phyloP scores from a whole-genome alignment of 2,888 invertebrate species.

The Aspidiotus rigidus region DNA sequence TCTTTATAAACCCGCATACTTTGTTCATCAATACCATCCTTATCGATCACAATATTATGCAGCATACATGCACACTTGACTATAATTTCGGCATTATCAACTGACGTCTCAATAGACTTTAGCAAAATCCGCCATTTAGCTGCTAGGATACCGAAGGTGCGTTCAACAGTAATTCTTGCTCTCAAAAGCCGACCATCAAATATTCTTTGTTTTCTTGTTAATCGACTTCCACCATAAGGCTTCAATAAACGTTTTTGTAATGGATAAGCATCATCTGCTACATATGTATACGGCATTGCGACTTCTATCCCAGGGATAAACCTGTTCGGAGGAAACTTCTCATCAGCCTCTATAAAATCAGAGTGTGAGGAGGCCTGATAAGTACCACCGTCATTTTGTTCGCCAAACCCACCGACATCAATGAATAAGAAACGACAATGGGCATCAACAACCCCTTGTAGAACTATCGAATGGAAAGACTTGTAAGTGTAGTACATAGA shows the following conservation, averaged over 20 bases:
- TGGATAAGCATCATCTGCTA: conserved; percentile 7
- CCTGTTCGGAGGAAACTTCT: background rate
- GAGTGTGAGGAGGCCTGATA: background rate
- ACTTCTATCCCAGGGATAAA: background rate
- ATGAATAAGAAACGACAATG: conserved; percentile 27
- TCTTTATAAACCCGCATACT: too few species aligned
- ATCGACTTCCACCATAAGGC: background rate
- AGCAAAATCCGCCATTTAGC: conserved; percentile 31
- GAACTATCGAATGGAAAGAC: conserved; percentile 21
- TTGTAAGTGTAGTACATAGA: conserved; percentile 33
- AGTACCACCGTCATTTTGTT: conserved; percentile 23
- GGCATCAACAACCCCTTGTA: conserved; percentile 34
- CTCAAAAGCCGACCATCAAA: conserved; percentile 25
- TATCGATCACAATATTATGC: conserved; percentile 34
- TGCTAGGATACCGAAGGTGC: conserved; percentile 34
- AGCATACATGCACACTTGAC: conserved; percentile 28
- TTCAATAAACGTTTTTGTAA: background rate
- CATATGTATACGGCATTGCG: background rate
- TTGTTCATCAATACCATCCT: too few species aligned
- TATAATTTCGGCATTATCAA: conserved; percentile 24
- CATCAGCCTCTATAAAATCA: background rate
- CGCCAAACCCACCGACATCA: conserved; percentile 29
- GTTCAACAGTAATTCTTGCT: conserved; percentile 29
- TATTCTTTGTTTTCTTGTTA: background rate
- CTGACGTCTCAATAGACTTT: conserved; percentile 25